A percentile compares a stretch with the other conserved stretches of the same genome.
phyloP scores from a whole-genome alignment of 1,140 invertebrate genomes.

The Pollicipes pollicipes region DNA sequence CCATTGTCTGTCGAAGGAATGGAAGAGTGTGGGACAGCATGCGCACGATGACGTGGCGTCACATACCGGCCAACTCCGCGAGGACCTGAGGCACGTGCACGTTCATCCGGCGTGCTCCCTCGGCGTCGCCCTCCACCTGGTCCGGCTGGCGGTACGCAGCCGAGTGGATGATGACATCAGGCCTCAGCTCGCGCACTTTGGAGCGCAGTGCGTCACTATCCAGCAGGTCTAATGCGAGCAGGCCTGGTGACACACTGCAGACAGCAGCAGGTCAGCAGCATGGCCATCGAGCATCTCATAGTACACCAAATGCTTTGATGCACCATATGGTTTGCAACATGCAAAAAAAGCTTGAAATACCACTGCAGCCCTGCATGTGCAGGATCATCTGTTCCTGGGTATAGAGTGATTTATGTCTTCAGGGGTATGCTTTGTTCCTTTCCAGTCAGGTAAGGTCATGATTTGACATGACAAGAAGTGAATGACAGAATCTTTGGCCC shows the following conservation, averaged over 20 bases:
- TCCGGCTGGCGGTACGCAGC: constrained; percentile 36
- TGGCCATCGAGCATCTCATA: no score
- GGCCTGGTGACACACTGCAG: not conserved
- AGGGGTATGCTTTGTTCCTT: no score
- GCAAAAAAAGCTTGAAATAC: no score
- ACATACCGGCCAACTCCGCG: constrained; percentile 30
- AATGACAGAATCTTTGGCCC: no score
- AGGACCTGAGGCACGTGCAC: constrained; percentile 28
- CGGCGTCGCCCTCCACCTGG: constrained; percentile 31
- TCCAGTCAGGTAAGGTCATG: no score
- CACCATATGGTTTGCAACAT: no score
- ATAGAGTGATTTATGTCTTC: no score
- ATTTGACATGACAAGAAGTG: no score
- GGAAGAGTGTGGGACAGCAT: constrained; percentile 1
- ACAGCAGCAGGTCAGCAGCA: not conserved
- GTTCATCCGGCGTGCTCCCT: constrained; percentile 29
- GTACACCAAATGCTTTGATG: no score
- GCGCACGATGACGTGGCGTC: not conserved
- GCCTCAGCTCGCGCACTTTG: constrained; percentile 26
- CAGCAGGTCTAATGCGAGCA: constrained; percentile 25
- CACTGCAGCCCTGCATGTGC: no score
- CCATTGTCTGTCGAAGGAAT: constrained; percentile 20
- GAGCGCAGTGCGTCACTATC: constrained; percentile 22
- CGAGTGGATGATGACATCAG: constrained; percentile 33
- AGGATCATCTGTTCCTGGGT: no score